These are phyloP conservation scores for Nephrotoma flavescens DNA, from an alignment of 2,888 invertebrate genomes.

Conservation along the genomic window DNA sequence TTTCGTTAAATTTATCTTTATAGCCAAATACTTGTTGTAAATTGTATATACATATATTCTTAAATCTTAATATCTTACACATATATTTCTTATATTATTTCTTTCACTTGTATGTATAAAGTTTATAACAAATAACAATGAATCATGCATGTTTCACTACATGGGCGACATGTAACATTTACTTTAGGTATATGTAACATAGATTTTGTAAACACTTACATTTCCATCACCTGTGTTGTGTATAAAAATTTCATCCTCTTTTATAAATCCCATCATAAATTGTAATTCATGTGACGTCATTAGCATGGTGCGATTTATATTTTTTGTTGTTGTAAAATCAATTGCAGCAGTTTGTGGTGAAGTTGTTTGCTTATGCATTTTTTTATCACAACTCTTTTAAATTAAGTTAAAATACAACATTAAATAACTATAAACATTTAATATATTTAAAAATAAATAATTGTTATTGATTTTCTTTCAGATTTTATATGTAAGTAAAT, in stretches of 20 bases:
- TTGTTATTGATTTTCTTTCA: not conserved
- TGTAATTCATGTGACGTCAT: constrained; percentile 14
- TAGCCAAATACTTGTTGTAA: not conserved
- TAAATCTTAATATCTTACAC: too few relatives aligned
- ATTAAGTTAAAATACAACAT: not conserved
- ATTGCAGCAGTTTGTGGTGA: not conserved
- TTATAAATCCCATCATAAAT: constrained; percentile 16
- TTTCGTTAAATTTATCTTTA: not conserved
- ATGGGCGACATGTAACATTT: not conserved
- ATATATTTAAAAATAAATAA: not conserved
- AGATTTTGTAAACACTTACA: constrained; percentile 10
- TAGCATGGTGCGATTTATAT: constrained; percentile 11
- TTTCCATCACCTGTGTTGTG: constrained; percentile 6
- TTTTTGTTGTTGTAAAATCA: not conserved
- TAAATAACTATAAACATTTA: not conserved
- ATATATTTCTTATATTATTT: not conserved
- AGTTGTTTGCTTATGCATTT: not conserved
- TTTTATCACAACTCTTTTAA: not conserved
- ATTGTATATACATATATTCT: not conserved
- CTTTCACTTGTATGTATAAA: not conserved
- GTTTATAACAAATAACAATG: not conserved
- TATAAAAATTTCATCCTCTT: constrained; percentile 16
- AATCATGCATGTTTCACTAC: not conserved
- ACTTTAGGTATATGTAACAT: not conserved
- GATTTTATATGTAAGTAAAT: not conserved